Evolutionary conservation across 2,888 invertebrate species (phyloP).

Genomic region (Idaea aversata): DNA sequence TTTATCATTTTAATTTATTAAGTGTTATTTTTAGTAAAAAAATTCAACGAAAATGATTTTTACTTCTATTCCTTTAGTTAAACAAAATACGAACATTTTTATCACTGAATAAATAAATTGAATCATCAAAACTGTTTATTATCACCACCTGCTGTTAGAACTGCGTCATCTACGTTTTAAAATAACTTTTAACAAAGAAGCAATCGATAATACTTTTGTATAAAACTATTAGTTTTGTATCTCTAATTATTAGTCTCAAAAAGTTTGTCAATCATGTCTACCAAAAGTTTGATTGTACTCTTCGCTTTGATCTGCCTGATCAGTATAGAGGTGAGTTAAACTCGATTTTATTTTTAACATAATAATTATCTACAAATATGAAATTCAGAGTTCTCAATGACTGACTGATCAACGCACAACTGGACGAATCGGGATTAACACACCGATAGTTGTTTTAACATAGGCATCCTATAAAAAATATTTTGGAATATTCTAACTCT

Average conservation of each 20-base stretch:
- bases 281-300: constrained; percentile 32
- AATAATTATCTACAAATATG: background rate
- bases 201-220: constrained; percentile 25
- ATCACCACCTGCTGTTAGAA: constrained; percentile 2
- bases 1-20: constrained; percentile 19
- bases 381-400: too few relatives aligned
- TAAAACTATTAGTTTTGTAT: constrained; percentile 23
- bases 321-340: constrained; percentile 33
- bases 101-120: background rate
- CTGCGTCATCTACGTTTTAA: constrained; percentile 4
- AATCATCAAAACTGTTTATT: background rate
- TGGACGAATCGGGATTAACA: too few relatives aligned
- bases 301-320: constrained; percentile 27
- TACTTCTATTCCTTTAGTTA: background rate
- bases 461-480: too few relatives aligned
- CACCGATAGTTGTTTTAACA: too few relatives aligned
- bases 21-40: constrained; percentile 16
- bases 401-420: too few relatives aligned
- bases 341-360: background rate
- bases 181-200: constrained; percentile 15
- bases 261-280: constrained; percentile 33
- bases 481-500: too few relatives aligned
- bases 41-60: constrained; percentile 7
- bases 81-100: background rate
- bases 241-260: constrained; percentile 10